These are phyloP conservation scores for Saturnia pavonia DNA, from an alignment of 2,888 invertebrate species.

Conservation along the genomic window DNA sequence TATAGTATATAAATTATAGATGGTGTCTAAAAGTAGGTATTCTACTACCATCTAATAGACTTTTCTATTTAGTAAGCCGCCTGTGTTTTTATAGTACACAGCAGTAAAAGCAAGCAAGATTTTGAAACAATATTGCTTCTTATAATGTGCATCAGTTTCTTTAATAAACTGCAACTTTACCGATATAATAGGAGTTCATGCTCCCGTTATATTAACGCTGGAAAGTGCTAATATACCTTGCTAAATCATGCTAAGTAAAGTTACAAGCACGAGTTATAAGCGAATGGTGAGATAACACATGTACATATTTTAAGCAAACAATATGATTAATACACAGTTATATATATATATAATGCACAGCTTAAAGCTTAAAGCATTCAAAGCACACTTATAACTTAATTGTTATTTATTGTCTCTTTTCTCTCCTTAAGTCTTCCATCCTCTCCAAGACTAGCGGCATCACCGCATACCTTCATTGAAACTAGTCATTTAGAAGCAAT, in stretches of 20 bases:
- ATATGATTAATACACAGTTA: too few relatives aligned
- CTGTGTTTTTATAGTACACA: background rate
- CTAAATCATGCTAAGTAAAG: conserved; percentile 22
- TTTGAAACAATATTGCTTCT: conserved; percentile 18
- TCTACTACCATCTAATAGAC: too few relatives aligned
- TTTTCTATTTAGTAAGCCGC: too few relatives aligned
- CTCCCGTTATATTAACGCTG: conserved; percentile 34
- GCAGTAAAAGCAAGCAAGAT: conserved; percentile 2
- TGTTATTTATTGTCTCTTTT: too few relatives aligned
- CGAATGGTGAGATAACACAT: background rate
- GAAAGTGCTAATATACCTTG: conserved; percentile 33
- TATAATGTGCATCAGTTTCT: conserved; percentile 23
- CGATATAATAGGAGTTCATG: conserved; percentile 25
- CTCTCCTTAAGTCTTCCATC: too few relatives aligned
- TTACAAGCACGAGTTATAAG: background rate
- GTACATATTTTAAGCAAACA: background rate
- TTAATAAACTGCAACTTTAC: conserved; percentile 33
- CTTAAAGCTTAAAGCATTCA: background rate
- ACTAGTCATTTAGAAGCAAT: too few relatives aligned
- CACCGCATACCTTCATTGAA: too few relatives aligned
- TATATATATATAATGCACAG: background rate
- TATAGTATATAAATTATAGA: too few relatives aligned
- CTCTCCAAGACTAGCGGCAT: too few relatives aligned
- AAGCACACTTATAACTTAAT: too few relatives aligned
- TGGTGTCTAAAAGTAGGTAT: too few relatives aligned